Conservation (phyloP, 1,140 invertebrate species). For the Caenorhabditis inopinata region DNA sequence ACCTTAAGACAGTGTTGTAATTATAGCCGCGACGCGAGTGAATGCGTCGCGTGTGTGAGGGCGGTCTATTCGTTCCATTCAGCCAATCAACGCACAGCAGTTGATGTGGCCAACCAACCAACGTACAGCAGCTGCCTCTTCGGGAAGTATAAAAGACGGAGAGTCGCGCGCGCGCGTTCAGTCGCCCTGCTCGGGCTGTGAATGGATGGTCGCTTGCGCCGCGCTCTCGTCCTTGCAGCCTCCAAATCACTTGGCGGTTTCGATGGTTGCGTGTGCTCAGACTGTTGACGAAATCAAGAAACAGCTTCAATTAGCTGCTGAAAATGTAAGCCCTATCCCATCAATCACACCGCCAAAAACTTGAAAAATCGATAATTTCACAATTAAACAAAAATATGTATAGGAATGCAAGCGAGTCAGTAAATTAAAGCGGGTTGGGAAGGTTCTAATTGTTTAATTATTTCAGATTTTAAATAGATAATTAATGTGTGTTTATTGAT, state of each 20-base stretch:
- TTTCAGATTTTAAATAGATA: background rate
- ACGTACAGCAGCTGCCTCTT: background rate
- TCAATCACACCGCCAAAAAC: conserved; percentile 5
- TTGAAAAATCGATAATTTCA: conserved; percentile 41
- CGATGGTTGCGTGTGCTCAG: conserved; percentile 35
- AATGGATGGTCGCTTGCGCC: conserved; percentile 50
- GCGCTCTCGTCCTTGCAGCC: conserved; percentile 30
- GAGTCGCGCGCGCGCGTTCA: conserved; percentile 18
- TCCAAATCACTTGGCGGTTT: conserved; percentile 40
- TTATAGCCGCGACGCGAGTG: background rate
- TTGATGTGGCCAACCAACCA: background rate
- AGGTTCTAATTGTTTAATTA: no score
- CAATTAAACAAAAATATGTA: conserved; percentile 21
- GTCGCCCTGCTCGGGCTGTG: conserved; percentile 13
- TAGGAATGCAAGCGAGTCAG: background rate
- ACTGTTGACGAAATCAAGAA: conserved; percentile 51
- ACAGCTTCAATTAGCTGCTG: conserved; percentile 44
- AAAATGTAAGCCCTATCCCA: conserved; percentile 49
- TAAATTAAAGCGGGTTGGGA: background rate
- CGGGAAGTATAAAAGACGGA: conserved; percentile 1
- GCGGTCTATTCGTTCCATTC: background rate
- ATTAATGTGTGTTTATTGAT: background rate
- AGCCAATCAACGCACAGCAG: background rate
- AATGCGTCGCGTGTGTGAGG: background rate
- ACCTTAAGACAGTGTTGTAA: no score